A percentile compares a stretch with the other conserved stretches of the same genome.
phyloP scores from a whole-genome alignment of 2,113 vertebrate genomes.

The Deroptyus accipitrinus region DNA sequence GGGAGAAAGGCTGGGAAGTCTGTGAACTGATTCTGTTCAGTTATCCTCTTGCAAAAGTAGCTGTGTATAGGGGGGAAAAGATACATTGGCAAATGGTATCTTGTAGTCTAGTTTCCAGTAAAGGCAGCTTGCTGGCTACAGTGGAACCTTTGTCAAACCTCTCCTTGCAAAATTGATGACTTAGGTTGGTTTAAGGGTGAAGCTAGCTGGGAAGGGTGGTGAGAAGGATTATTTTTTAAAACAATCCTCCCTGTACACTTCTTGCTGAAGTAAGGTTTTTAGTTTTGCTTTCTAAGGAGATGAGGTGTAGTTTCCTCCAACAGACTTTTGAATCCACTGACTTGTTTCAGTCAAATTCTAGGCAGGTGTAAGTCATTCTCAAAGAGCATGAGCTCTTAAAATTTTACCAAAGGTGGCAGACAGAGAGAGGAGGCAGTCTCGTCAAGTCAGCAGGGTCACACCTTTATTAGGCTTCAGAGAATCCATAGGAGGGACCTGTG shows the following conservation, averaged over 20 bases:
- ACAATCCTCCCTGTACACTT: not conserved
- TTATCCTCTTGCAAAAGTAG: not conserved
- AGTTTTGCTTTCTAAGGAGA: not conserved
- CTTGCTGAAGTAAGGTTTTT: not conserved
- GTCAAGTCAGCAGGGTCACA: not conserved
- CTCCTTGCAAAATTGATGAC: not conserved
- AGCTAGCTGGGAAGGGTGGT: not conserved
- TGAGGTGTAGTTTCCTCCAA: not conserved
- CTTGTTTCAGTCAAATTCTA: not conserved
- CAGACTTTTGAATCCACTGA: not conserved
- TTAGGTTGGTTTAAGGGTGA: not conserved
- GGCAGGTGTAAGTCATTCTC: not conserved
- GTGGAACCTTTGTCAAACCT: not conserved
- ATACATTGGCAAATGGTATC: not conserved
- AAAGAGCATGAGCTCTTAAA: not conserved
- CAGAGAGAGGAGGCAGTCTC: not conserved
- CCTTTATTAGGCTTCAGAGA: not conserved
- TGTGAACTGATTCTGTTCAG: not conserved
- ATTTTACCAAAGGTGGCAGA: not conserved
- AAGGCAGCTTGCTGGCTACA: not conserved
- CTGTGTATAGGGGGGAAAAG: not conserved
- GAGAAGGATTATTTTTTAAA: not conserved
- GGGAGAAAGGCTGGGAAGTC: not conserved
- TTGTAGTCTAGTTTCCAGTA: not conserved
- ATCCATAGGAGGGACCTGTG: not conserved